phyloP scores from a whole-genome alignment of 2,113 vertebrate genomes.

The Pholis gunnellus region DNA sequence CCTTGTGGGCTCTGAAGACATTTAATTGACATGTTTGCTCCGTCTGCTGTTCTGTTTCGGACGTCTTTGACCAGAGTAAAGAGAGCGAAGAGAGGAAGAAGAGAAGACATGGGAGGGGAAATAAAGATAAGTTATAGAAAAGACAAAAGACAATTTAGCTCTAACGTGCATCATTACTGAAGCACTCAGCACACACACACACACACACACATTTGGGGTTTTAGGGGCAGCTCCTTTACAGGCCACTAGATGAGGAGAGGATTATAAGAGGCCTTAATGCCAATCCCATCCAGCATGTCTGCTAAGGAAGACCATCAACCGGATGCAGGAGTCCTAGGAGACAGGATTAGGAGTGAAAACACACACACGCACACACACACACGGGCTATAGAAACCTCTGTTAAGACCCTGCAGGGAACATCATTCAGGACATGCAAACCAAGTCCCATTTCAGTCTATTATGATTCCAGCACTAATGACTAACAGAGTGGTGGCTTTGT shows the following conservation, averaged over 20 bases:
- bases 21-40: slow-evolving; percentile 52
- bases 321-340: slow-evolving; percentile 59
- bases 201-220: slow-evolving; percentile 28
- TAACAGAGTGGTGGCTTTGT: slow-evolving; percentile 22
- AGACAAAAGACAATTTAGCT: slow-evolving; percentile 39
- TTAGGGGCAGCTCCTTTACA: slow-evolving; percentile 57
- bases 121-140: slow-evolving; percentile 20
- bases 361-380: slow-evolving; percentile 44
- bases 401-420: slow-evolving; percentile 55
- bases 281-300: slow-evolving; percentile 59
- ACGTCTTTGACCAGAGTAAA: slow-evolving; percentile 13
- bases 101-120: not conserved
- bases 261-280: slow-evolving; percentile 50
- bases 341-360: slow-evolving; percentile 54
- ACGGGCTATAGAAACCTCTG: slow-evolving; percentile 45
- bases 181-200: slow-evolving; percentile 1
- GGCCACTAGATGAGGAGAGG: slow-evolving; percentile 65
- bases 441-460: slow-evolving; percentile 27
- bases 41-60: slow-evolving; percentile 35
- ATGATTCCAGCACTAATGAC: slow-evolving; percentile 43
- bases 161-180: slow-evolving; percentile 26
- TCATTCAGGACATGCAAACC: slow-evolving; percentile 36
- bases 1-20: slow-evolving; percentile 40
- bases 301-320: slow-evolving; percentile 61
- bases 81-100: slow-evolving; percentile 6